phyloP scores from a whole-genome alignment of 2,113 vertebrate species.

The Atlantisia rogersi region DNA sequence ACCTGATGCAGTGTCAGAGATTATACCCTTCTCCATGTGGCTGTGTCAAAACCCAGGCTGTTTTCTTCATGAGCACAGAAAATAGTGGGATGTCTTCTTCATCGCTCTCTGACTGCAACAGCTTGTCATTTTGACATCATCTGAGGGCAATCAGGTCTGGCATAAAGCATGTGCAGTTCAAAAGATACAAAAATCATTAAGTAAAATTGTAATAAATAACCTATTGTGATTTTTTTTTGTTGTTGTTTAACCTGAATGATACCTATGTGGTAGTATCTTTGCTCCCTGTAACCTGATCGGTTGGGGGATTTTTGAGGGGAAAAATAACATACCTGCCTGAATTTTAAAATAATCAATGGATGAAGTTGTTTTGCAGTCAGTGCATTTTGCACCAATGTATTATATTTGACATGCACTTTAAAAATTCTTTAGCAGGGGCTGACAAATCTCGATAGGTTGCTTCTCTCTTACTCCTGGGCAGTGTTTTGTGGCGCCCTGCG shows the following conservation, averaged over 20 bases:
- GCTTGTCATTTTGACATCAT: background rate
- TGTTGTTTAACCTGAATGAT: background rate
- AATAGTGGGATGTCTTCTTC: background rate
- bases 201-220: background rate
- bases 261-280: background rate
- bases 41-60: background rate
- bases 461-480: background rate
- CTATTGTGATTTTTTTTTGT: background rate
- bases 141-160: background rate
- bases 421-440: background rate
- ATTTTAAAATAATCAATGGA: background rate
- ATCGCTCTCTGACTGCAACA: background rate
- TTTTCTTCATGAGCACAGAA: background rate
- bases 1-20: background rate
- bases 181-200: background rate
- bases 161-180: background rate
- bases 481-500: background rate
- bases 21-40: background rate
- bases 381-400: too few species aligned
- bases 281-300: background rate
- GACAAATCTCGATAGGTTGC: background rate
- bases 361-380: background rate
- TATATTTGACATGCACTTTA: background rate
- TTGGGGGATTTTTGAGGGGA: background rate
- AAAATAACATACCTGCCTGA: background rate